Base-by-base conservation (phyloP, 2,888 invertebrate species). In the Tuta absoluta region DNA sequence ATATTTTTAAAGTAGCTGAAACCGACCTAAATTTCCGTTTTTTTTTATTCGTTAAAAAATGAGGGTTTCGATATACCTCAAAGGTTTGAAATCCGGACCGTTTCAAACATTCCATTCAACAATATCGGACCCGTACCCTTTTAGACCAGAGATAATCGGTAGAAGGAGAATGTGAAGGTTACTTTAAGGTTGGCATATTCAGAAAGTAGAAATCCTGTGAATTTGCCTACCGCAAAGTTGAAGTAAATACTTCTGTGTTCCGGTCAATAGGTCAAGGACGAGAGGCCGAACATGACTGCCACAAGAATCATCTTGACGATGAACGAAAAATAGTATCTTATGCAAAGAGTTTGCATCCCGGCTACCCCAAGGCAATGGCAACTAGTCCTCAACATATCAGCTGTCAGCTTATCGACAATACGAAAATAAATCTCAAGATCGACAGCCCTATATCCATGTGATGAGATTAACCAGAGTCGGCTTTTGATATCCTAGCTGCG, bases 391-490 rank as follows among this genome's bases (percentile, higher is more conserved):
- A 33, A 8, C 33, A 33, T 5, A 10, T 33, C 10, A 10, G 33
- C 33, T 33, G 33, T 33, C 8, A 8, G 2, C 5, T 28, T 28
- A 28, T 4, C 28, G 28, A 28, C 5, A 28, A 33, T 33, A 33
- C 8, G 10, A 33, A 33, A 33, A 8, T 33, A 8, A 33, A 33
- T 33, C 33, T 33, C 8, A 7, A 33, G 45, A 17, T 45, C 8
- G 59, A 24, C 60, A 60, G 24, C 60, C 60, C 60, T 60, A 23
- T 2, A 56, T 49, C 11, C 12, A 56, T 62, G 59, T 72, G 78
- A 79, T 82, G 87, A 86, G 83, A 86, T 82, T 85, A 85, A 84
- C 86, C 86, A 85, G 79, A 77, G 71, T 73, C 70, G 69, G 72
- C 74, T 80, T 81, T 79, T 76, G 84, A 82, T 83, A 81, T 79